A percentile compares a stretch with the other conserved stretches of the same genome.
Conservation (phyloP, 2,113 vertebrate species). For the Chloropsis hardwickii region DNA sequence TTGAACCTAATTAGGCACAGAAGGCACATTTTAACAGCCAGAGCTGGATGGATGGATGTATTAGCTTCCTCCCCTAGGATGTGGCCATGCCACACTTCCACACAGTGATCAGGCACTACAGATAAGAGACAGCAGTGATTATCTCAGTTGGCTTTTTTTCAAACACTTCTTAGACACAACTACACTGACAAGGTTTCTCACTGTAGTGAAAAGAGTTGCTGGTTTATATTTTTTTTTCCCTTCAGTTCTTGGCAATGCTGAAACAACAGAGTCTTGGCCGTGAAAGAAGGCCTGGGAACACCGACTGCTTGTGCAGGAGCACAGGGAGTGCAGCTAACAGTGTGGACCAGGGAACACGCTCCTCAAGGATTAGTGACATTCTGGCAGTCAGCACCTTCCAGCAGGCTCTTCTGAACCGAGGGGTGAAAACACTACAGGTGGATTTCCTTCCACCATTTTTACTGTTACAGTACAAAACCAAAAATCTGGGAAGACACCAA, state of each 20-base stretch:
- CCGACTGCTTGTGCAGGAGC: not conserved
- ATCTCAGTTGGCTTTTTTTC: not conserved
- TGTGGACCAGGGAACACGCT: not conserved
- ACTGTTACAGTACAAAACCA: not conserved
- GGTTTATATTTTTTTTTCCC: accelerated
- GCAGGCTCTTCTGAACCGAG: not conserved
- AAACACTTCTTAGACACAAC: not conserved
- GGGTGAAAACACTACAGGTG: not conserved
- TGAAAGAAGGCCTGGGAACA: not conserved
- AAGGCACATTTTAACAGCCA: not conserved
- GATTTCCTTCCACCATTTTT: not conserved
- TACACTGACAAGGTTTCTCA: not conserved
- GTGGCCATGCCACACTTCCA: not conserved
- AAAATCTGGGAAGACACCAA: not conserved
- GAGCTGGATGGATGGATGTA: not conserved
- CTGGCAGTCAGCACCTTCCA: not conserved
- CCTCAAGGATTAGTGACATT: not conserved
- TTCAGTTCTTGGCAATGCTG: not conserved
- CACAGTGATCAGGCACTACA: not conserved
- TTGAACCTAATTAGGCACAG: not conserved
- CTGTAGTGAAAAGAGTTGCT: not conserved
- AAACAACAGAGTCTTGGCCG: not conserved
- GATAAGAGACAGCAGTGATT: not conserved
- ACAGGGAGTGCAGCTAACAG: not conserved
- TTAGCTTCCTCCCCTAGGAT: not conserved